Evolutionary conservation across 2,888 invertebrate genomes (phyloP).

Genomic region (Hydraecia micacea): DNA sequence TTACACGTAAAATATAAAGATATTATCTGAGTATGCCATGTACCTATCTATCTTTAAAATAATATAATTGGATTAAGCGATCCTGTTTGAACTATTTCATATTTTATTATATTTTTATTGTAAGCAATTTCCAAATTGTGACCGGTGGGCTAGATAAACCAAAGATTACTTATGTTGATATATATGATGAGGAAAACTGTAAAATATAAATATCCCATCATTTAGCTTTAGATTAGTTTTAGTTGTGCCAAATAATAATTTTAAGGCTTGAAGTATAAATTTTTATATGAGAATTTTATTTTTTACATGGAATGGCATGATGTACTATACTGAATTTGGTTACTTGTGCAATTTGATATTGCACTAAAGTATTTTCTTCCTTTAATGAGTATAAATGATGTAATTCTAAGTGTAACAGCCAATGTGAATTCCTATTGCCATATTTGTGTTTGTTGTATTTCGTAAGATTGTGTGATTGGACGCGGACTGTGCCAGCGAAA

Average conservation of each 20-base stretch:
- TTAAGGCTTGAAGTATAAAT: slow-evolving; percentile 79
- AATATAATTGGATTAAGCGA: slow-evolving; percentile 72
- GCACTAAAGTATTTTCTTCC: slow-evolving; percentile 82
- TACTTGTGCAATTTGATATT: slow-evolving; percentile 82
- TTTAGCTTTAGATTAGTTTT: slow-evolving; percentile 77
- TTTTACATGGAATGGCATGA: slow-evolving; percentile 82
- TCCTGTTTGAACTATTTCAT: slow-evolving; percentile 80
- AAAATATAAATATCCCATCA: slow-evolving; percentile 85
- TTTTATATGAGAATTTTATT: slow-evolving; percentile 78
- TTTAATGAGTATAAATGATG: slow-evolving; percentile 69
- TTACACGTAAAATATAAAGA: slow-evolving; percentile 51
- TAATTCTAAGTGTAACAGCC: slow-evolving; percentile 75
- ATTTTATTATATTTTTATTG: slow-evolving; percentile 78
- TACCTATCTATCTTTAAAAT: slow-evolving; percentile 61
- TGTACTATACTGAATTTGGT: slow-evolving; percentile 82
- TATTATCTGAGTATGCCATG: slow-evolving; percentile 52
- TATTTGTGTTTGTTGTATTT: slow-evolving; percentile 84
- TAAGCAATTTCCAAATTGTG: slow-evolving; percentile 79
- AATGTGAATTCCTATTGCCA: slow-evolving; percentile 90
- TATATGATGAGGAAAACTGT: slow-evolving; percentile 82
- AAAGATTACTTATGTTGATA: slow-evolving; percentile 84
- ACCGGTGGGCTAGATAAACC: slow-evolving; percentile 89
- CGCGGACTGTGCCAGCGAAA: slow-evolving; percentile 47
- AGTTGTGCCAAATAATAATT: slow-evolving; percentile 83
- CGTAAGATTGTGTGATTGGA: slow-evolving; percentile 62